A percentile compares a stretch with the other conserved stretches of the same genome.
Evolutionary conservation across 2,797 vertebrate genomes (phyloP).

Genomic region (Bovichtus diacanthus): DNA sequence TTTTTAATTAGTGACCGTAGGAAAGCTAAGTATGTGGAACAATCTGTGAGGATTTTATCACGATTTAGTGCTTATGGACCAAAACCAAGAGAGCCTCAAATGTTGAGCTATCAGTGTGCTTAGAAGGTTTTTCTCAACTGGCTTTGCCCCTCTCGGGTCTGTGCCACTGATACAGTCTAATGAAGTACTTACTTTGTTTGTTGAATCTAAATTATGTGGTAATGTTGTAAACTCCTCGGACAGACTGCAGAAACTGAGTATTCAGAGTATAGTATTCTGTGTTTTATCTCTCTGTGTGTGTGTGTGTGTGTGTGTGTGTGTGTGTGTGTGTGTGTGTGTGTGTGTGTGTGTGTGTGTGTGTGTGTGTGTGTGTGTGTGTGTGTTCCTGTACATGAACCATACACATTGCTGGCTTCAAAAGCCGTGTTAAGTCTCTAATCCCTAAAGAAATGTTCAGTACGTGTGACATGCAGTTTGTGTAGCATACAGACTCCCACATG

Average conservation of each 20-base stretch:
- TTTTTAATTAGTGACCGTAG: slow-evolving; percentile 53
- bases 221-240: neutral
- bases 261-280: too few relatives aligned
- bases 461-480: slow-evolving; percentile 66
- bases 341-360: too few relatives aligned
- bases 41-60: slow-evolving; percentile 33
- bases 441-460: slow-evolving; percentile 69
- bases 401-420: slow-evolving; percentile 26
- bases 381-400: slow-evolving; percentile 30
- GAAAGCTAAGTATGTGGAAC: slow-evolving; percentile 48
- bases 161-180: neutral
- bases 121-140: neutral
- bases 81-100: slow-evolving; percentile 14
- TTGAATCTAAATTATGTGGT: neutral
- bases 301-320: too few relatives aligned
- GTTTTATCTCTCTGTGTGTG: too few relatives aligned
- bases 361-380: too few relatives aligned
- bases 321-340: too few relatives aligned
- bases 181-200: neutral
- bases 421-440: slow-evolving; percentile 54
- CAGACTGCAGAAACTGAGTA: neutral
- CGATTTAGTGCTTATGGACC: slow-evolving; percentile 3
- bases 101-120: neutral
- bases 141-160: neutral
- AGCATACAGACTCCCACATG: slow-evolving; percentile 23